Percentiles rank a stretch among this genome's conserved stretches.
Evolutionary conservation across 2,113 vertebrate genomes (phyloP).

Genomic region (Pelodiscus sinensis): DNA sequence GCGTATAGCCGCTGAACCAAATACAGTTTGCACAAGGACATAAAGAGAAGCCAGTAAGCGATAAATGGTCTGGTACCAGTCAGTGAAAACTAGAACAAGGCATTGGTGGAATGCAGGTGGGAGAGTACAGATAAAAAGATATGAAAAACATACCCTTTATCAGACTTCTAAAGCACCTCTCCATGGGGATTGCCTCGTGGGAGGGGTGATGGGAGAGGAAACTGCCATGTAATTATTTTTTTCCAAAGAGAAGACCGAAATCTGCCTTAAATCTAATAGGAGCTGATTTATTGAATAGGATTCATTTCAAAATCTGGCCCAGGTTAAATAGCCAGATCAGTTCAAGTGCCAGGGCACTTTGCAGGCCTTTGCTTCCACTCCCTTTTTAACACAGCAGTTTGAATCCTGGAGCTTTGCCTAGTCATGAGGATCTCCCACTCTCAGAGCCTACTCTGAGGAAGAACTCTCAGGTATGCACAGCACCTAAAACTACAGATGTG

Average conservation of each 20-base stretch:
- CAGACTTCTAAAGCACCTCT: not conserved
- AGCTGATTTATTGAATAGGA: not conserved
- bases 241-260: conserved; percentile 10
- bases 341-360: not conserved
- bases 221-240: conserved; percentile 32
- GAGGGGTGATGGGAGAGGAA: not conserved
- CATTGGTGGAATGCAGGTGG: not conserved
- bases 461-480: not conserved
- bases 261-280: conserved; percentile 10
- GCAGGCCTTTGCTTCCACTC: not conserved
- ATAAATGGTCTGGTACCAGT: not conserved
- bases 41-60: not conserved
- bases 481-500: not conserved
- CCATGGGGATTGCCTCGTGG: not conserved
- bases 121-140: conserved; percentile 9
- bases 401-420: conserved; percentile 14
- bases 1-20: not conserved
- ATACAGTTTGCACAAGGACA: not conserved
- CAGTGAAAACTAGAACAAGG: conserved; percentile 11
- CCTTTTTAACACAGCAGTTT: not conserved
- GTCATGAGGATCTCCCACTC: not conserved
- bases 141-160: conserved; percentile 10
- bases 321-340: not conserved
- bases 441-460: not conserved
- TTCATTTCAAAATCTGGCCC: conserved; percentile 2